Conservation (phyloP, 2,113 vertebrate species). For the Dasyurus viverrinus region DNA sequence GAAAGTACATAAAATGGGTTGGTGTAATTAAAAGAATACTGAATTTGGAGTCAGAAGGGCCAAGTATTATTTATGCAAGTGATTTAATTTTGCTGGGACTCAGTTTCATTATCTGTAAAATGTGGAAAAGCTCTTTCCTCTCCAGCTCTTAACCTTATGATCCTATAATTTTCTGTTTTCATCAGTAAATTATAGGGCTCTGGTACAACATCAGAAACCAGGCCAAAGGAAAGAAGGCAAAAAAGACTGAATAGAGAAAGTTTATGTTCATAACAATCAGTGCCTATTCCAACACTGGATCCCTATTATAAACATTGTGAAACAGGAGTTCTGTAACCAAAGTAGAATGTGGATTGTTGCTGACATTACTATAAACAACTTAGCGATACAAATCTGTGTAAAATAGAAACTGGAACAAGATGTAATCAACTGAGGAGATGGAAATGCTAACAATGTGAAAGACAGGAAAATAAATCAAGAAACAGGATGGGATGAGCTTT, state of each 20-base stretch:
- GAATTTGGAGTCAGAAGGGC: not conserved
- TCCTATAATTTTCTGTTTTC: not conserved
- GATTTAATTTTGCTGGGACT: not conserved
- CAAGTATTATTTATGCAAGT: not conserved
- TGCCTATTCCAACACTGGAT: constrained; percentile 40
- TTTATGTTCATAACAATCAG: constrained; percentile 12
- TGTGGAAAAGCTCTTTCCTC: not conserved
- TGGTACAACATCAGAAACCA: constrained; percentile 36
- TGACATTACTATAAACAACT: constrained; percentile 59
- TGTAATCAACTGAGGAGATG: constrained; percentile 38
- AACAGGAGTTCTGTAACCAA: constrained; percentile 31
- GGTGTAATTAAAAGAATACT: not conserved
- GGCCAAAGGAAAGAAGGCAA: constrained; percentile 35
- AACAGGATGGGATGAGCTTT: not conserved
- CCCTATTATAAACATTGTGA: constrained; percentile 35
- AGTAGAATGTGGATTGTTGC: constrained; percentile 12
- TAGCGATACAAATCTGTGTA: constrained; percentile 54
- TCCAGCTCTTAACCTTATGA: not conserved
- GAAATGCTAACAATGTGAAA: not conserved
- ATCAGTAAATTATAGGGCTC: not conserved
- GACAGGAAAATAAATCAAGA: not conserved
- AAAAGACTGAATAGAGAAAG: constrained; percentile 46
- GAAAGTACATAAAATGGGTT: not conserved
- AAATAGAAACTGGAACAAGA: constrained; percentile 43
- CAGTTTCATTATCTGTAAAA: not conserved